Base-by-base conservation (phyloP, 35 echinoderm and acorn worm species). In the Heliocidaris erythrogramma region DNA sequence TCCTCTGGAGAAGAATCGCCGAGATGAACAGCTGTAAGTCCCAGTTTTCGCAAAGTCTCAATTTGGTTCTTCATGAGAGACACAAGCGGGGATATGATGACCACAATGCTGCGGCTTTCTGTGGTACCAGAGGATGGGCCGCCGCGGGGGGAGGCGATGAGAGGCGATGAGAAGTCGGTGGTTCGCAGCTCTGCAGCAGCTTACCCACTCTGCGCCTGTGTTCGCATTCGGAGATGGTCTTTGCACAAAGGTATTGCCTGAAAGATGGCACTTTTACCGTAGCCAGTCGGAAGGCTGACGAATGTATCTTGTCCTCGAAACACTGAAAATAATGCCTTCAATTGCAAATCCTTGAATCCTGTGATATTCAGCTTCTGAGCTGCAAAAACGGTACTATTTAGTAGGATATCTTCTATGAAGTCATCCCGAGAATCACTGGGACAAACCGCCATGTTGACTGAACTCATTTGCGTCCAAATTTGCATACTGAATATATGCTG, bases 31-130 rank as follows among this genome's bases (percentile, higher is more conserved):
- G 93, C 93, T 10, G 21, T 13, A 53, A 94, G 53, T 11, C 60
- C 93, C 17, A 94, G 31, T 60, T 94, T 69, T 85, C 32, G 11
- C 56, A 94, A 71, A 4, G 59, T 14, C 16, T 56, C 9, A 2
- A 69, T 35, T 94, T 94, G 93, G 27, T 18, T 71, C 61, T 85
- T 59, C 93, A 94, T 94, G 93, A 94, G 93, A 7, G 93, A 94
- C 11, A 94, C 93, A 1, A 94, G 49, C 2, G 93, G 93, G 18
- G 93, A 94, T 13, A 85, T 94, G 8, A 94, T 32, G 16, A 94
- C 93, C 16, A 60, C 14, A 10, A 60, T 93, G 27, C 90, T 92
- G 13, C 47, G 0, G 29, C 27, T 5, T 85, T 4, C 21, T 5
- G 49, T 9, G 49, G 49, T 50, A 85, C 30, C 84, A n/a, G 84